A percentile compares a stretch with the other conserved stretches of the same genome.
These are phyloP conservation scores for Idris sp. DNA, from an alignment of 1,140 invertebrate genomes.

Conservation along the genomic window DNA sequence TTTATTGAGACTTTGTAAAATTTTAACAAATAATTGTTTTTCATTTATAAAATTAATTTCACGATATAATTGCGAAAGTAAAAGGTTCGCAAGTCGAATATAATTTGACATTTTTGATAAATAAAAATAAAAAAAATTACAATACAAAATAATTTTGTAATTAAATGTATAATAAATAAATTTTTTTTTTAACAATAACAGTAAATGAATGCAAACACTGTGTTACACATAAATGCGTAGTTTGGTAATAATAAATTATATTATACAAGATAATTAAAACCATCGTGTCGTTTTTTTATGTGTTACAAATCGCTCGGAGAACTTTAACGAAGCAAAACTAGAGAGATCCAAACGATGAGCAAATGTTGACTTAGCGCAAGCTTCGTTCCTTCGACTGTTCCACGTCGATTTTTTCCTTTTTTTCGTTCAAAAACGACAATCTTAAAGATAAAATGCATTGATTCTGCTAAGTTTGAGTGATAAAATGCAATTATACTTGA, in stretches of 20 bases:
- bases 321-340: conserved; percentile 44
- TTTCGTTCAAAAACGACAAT: conserved; percentile 23
- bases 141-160: conserved; percentile 31
- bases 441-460: conserved; percentile 26
- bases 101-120: no score
- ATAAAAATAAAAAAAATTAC: no score
- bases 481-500: not conserved
- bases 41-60: no score
- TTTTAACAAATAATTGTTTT: no score
- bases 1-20: no score
- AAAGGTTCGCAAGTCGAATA: no score
- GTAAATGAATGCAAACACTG: conserved; percentile 25
- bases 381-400: conserved; percentile 32
- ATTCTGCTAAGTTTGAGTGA: conserved; percentile 22
- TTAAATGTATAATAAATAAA: conserved; percentile 51
- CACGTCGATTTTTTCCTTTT: conserved; percentile 3
- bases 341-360: conserved; percentile 58
- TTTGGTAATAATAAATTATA: conserved; percentile 26
- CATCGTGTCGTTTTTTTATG: conserved; percentile 13
- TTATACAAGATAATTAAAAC: no score
- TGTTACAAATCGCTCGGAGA: conserved; percentile 21
- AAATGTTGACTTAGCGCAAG: conserved; percentile 59
- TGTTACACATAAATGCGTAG: conserved; percentile 40
- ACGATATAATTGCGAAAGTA: no score
- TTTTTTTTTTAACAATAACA: conserved; percentile 21